Evolutionary conservation across 2,888 invertebrate genomes (phyloP).

Genomic region (Matsumyia berberina): DNA sequence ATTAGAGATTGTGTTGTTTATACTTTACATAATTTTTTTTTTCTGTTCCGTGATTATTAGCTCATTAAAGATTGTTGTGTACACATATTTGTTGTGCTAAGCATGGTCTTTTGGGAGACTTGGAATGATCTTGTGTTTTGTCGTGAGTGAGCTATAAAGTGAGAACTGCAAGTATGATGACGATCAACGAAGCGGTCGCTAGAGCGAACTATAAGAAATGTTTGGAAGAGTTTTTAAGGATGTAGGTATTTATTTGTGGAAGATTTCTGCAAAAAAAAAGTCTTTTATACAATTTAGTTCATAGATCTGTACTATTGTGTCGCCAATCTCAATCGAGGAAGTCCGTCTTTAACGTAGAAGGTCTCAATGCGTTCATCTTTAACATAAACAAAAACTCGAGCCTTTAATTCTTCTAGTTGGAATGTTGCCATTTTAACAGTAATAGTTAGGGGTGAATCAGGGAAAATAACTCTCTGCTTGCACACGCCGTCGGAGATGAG

Average conservation of each 20-base stretch:
- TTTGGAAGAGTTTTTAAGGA: slow-evolving; percentile 31
- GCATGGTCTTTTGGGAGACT: slow-evolving; percentile 11
- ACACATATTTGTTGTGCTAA: slow-evolving; percentile 20
- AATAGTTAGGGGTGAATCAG: no score
- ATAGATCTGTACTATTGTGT: no score
- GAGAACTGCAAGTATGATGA: not conserved
- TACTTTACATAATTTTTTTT: slow-evolving; percentile 1
- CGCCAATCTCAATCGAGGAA: no score
- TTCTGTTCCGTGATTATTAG: slow-evolving; percentile 20
- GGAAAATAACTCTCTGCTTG: no score
- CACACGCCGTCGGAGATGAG: no score
- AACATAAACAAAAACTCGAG: no score
- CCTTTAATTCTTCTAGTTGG: no score
- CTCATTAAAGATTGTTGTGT: slow-evolving; percentile 29
- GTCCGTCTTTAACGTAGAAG: no score
- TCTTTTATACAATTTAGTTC: no score
- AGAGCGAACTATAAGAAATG: not conserved
- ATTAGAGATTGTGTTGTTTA: slow-evolving; percentile 43
- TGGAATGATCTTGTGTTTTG: not conserved
- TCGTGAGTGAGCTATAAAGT: slow-evolving; percentile 6
- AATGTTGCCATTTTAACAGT: no score
- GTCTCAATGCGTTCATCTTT: no score
- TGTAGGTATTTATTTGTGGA: not conserved
- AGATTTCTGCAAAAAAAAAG: not conserved
- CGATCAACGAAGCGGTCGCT: not conserved